Percentiles rank a stretch among this genome's conserved stretches.
phyloP scores from a whole-genome alignment of 1,140 invertebrate genomes.

The Caenorhabditis brenneri region DNA sequence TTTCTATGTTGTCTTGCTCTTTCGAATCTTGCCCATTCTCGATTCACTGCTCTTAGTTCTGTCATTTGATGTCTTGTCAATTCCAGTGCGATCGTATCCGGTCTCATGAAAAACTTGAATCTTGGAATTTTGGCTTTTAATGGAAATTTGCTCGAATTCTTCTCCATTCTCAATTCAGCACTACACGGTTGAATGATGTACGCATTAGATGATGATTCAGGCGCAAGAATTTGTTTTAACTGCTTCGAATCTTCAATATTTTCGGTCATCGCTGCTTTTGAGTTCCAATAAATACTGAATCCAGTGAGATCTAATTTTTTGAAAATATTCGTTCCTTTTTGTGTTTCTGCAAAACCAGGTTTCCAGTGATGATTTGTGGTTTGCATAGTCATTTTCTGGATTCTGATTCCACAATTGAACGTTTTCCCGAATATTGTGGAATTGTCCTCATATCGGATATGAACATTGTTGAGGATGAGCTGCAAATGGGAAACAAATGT shows the following conservation, averaged over 20 bases:
- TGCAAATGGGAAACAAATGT: too few relatives aligned
- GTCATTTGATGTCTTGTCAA: slow-evolving; percentile 78
- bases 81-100: slow-evolving; percentile 83
- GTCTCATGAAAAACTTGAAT: slow-evolving; percentile 82
- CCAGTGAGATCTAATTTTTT: slow-evolving; percentile 87
- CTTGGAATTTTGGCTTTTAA: slow-evolving; percentile 79
- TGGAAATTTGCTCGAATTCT: slow-evolving; percentile 77
- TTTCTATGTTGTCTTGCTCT: slow-evolving; percentile 73
- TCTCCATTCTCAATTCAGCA: slow-evolving; percentile 73
- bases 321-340: slow-evolving; percentile 75
- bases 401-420: slow-evolving; percentile 75
- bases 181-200: slow-evolving; percentile 69
- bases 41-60: slow-evolving; percentile 72
- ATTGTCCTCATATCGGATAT: slow-evolving; percentile 76
- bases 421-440: slow-evolving; percentile 69
- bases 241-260: slow-evolving; percentile 73
- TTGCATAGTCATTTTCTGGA: slow-evolving; percentile 74
- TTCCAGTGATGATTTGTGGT: slow-evolving; percentile 74
- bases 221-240: slow-evolving; percentile 58
- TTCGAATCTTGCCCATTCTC: slow-evolving; percentile 74
- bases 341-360: slow-evolving; percentile 73
- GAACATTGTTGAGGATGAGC: slow-evolving; percentile 75
- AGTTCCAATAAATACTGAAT: slow-evolving; percentile 89
- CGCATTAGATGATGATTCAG: slow-evolving; percentile 54
- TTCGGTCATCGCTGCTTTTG: slow-evolving; percentile 78